phyloP scores from a whole-genome alignment of 2,113 vertebrate species.

The Garra rufa region DNA sequence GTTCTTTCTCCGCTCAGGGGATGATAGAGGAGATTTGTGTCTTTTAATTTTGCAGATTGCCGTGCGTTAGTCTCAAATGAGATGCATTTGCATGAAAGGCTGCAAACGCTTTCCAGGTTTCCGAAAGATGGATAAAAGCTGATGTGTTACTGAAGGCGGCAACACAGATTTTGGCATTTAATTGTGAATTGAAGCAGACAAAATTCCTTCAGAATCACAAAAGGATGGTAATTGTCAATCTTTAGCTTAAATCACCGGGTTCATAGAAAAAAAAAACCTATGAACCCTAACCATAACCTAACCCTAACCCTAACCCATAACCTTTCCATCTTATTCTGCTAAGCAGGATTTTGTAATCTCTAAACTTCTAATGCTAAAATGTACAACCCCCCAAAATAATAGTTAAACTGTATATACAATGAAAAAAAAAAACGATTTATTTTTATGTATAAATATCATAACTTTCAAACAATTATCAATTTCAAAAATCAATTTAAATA shows the following conservation, averaged over 20 bases:
- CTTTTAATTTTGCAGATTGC: conserved; percentile 47
- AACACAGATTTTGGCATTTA: conserved; percentile 14
- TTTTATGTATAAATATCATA: no score
- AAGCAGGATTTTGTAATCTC: background rate
- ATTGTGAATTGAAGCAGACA: conserved; percentile 20
- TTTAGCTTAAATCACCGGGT: background rate
- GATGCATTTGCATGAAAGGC: conserved; percentile 46
- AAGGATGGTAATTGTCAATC: background rate
- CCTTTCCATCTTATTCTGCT: background rate
- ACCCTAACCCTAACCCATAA: no score
- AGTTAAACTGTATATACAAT: background rate
- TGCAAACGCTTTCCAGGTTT: conserved; percentile 36
- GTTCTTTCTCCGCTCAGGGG: conserved; percentile 50
- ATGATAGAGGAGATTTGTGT: conserved; percentile 46
- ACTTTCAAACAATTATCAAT: no score
- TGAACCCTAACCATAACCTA: no score
- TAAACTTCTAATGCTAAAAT: background rate
- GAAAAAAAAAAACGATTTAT: no score
- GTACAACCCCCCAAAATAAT: background rate
- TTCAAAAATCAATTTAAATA: no score
- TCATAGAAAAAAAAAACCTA: background rate
- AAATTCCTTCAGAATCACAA: background rate
- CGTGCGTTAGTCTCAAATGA: conserved; percentile 31
- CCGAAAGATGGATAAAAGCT: conserved; percentile 31
- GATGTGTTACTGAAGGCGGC: conserved; percentile 1